Conservation (phyloP, 1,140 invertebrate species). For the Penaeus japonicus region DNA sequence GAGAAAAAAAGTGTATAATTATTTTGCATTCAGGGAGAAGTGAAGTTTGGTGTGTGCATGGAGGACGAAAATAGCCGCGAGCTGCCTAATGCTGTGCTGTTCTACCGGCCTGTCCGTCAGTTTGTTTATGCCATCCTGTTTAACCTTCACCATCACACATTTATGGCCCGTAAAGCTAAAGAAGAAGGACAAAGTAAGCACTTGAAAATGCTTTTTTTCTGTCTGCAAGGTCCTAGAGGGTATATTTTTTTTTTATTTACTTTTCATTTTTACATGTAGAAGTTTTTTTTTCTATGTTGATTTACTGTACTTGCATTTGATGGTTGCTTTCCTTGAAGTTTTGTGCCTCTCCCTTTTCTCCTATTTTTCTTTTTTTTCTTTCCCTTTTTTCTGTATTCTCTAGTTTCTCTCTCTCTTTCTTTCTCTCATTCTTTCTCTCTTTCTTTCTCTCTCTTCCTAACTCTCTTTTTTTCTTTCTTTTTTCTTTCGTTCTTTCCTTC, state of each 20-base stretch:
- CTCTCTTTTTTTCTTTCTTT: too few relatives aligned
- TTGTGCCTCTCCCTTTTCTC: too few relatives aligned
- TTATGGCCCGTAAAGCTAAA: constrained; percentile 60
- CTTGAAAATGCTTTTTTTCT: not conserved
- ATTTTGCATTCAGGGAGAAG: constrained; percentile 71
- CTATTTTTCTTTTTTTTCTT: too few relatives aligned
- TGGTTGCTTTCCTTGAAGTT: too few relatives aligned
- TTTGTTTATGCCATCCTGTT: constrained; percentile 90
- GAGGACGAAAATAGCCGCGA: constrained; percentile 85
- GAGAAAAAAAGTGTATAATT: not conserved
- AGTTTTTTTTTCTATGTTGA: too few relatives aligned
- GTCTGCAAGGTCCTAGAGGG: not conserved
- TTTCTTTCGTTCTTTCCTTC: too few relatives aligned
- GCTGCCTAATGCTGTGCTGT: constrained; percentile 78
- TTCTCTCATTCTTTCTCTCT: too few relatives aligned
- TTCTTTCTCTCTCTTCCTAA: too few relatives aligned
- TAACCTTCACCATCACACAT: constrained; percentile 85
- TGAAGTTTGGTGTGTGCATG: constrained; percentile 80
- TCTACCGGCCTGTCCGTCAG: constrained; percentile 83
- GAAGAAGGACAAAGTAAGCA: constrained; percentile 60
- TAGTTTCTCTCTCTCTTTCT: too few relatives aligned
- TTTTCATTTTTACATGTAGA: too few relatives aligned
- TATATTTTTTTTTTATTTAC: not conserved
- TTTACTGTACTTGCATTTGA: too few relatives aligned
- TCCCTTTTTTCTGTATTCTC: too few relatives aligned